Percentiles rank a stretch among this genome's conserved stretches.
These are phyloP conservation scores for Festucalex cinctus DNA, from an alignment of 2,113 vertebrate species.

Conservation along the genomic window DNA sequence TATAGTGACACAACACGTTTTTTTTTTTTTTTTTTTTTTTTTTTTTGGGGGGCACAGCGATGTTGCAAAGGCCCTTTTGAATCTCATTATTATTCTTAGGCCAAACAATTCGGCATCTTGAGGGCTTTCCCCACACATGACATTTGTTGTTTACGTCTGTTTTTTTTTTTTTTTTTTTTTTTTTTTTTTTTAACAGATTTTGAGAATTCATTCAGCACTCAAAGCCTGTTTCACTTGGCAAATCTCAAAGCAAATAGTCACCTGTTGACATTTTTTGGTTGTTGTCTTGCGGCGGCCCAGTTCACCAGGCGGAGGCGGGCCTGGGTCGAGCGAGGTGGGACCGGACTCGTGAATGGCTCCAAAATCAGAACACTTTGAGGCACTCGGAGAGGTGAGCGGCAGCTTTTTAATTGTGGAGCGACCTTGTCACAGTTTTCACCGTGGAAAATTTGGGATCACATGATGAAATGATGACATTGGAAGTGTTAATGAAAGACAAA, in stretches of 20 bases:
- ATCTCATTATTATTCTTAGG: not conserved
- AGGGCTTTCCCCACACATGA: too few species aligned
- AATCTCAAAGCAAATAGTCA: conserved; percentile 4
- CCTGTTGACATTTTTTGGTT: conserved; percentile 35
- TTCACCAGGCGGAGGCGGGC: conserved; percentile 44
- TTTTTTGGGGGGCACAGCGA: too few species aligned
- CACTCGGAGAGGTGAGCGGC: conserved; percentile 71
- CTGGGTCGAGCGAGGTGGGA: conserved; percentile 64
- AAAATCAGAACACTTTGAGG: conserved; percentile 61
- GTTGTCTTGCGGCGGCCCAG: conserved; percentile 65
- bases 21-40: conserved; percentile 1
- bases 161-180: too few species aligned
- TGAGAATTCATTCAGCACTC: too few species aligned
- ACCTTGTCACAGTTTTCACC: not conserved
- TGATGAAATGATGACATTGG: too few species aligned
- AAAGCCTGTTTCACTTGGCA: too few species aligned
- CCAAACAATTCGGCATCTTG: too few species aligned
- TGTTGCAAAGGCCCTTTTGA: conserved; percentile 10
- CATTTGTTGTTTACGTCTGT: too few species aligned
- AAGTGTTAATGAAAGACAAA: too few species aligned
- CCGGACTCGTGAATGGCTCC: conserved; percentile 73
- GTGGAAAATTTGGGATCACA: too few species aligned
- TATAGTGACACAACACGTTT: conserved; percentile 9
- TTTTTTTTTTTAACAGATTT: too few species aligned
- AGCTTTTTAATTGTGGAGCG: not conserved